These are phyloP conservation scores for Metalampra italica DNA, from an alignment of 2,888 invertebrate species.

Conservation along the genomic window DNA sequence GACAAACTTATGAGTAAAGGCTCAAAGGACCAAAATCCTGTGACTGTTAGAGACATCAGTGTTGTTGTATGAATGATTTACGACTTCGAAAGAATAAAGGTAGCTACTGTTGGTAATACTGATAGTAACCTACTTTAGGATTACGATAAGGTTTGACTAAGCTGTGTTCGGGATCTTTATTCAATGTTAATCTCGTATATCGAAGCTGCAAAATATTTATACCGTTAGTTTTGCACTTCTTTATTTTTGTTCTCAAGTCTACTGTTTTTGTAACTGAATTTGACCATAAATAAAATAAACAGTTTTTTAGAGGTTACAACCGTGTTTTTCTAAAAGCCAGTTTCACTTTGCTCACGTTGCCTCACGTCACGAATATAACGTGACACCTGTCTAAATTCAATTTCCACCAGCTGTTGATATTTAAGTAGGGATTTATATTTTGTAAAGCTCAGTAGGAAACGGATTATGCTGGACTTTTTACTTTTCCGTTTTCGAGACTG, in stretches of 20 bases:
- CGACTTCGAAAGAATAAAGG: slow-evolving; percentile 14
- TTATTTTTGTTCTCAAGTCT: not conserved
- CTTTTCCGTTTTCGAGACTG: slow-evolving; percentile 21
- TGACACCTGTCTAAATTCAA: slow-evolving; percentile 8
- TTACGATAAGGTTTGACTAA: slow-evolving; percentile 18
- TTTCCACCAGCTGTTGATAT: slow-evolving; percentile 6
- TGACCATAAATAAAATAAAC: too few species aligned
- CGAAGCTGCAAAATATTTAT: slow-evolving; percentile 10
- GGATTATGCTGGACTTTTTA: slow-evolving; percentile 34
- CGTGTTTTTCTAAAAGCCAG: too few species aligned
- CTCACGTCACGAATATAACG: not conserved
- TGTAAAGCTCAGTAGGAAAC: slow-evolving; percentile 47
- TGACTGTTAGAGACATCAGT: slow-evolving; percentile 14
- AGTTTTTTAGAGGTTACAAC: too few species aligned
- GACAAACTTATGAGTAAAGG: slow-evolving; percentile 4
- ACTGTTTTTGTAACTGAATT: too few species aligned
- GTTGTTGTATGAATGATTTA: slow-evolving; percentile 31
- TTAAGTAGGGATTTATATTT: slow-evolving; percentile 14
- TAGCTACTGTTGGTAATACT: slow-evolving; percentile 31
- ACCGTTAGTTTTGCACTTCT: slow-evolving; percentile 1
- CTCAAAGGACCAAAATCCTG: slow-evolving; percentile 18
- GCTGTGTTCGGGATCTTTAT: slow-evolving; percentile 18
- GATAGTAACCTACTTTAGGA: slow-evolving; percentile 15
- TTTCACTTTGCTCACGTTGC: too few species aligned
- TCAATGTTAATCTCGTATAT: slow-evolving; percentile 16